Evolutionary conservation across 2,113 vertebrate genomes (phyloP), one percentile per base, ranked within the genome.

Genomic region (Neotoma lepida): DNA sequence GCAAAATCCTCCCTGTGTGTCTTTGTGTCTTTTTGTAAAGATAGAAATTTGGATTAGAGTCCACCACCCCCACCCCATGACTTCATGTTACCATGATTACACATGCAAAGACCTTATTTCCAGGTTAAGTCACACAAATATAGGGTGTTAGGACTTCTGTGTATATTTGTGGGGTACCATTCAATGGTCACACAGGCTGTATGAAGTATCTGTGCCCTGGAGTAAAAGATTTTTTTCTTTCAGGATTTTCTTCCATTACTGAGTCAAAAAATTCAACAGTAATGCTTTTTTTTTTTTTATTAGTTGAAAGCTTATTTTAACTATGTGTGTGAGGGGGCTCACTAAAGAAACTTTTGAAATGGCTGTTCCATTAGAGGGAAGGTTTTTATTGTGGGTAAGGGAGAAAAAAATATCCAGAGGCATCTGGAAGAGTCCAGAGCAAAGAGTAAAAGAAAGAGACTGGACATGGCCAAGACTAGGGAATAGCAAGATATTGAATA

Each of bases 251-350:
- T 90, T 91, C 56, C 10, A 84, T 64, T 85, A 63, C 20, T 39
- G 78, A 84, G 49, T 87, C 61, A 95, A 51, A 96, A 63, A 95
- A 58, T 74, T 92, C 95, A 86, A 33, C 17, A 91, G 49, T 44
- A 33, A 58, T 87, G 28, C 39, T 39, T 51, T 63, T 44, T 20
- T 76, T 85, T 64, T 64, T 64, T 30, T 64, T 64, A 73, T 35
- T 35, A 22, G 20, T 54, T 26, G 15, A 86, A 44, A 64, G 41
- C 84, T 92, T 73, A 93, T 94, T 91, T 82, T 74, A 93, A 87
- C 70, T 58, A n/a, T 46, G 70, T 20, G 30, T 41, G n/a, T 28
- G 22, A 61, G 22, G n/a, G 35, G 6, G 12, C 51, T 58, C 78
- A 15, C 12, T 58, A 41, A 41, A 14, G 12, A 41, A 82, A 28